These are phyloP conservation scores for Trichoplusia ni DNA, from an alignment of 1,140 invertebrate genomes.

Conservation along the genomic window DNA sequence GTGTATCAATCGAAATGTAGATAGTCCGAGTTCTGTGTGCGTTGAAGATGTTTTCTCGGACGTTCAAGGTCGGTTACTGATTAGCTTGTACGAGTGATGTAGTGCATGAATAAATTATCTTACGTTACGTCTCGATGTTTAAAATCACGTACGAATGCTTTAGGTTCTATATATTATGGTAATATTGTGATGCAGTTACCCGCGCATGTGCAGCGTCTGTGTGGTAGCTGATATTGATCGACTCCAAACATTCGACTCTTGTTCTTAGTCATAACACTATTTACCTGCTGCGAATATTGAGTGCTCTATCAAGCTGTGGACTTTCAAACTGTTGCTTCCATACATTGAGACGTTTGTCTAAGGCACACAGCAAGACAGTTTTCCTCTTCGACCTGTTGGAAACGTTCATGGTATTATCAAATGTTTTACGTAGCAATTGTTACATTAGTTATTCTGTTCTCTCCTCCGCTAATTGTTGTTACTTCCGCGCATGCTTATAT, in stretches of 20 bases:
- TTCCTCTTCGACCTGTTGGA: slow-evolving; percentile 1
- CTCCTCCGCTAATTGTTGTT: slow-evolving; percentile 12
- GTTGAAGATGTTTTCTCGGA: slow-evolving; percentile 37
- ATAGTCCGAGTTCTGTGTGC: slow-evolving; percentile 28
- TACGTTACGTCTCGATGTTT: not conserved
- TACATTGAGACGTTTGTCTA: slow-evolving; percentile 9
- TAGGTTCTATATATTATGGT: not conserved
- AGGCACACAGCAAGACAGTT: slow-evolving; percentile 12
- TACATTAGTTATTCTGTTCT: slow-evolving; percentile 1
- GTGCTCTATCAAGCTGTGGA: not conserved
- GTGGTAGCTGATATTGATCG: no score
- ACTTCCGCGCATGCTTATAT: slow-evolving; percentile 22
- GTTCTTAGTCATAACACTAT: not conserved
- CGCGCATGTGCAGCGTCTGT: slow-evolving; percentile 12
- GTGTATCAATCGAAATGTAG: slow-evolving; percentile 37
- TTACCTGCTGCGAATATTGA: slow-evolving; percentile 10
- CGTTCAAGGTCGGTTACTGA: slow-evolving; percentile 53
- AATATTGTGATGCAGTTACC: not conserved
- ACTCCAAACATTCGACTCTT: no score
- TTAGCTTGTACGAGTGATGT: slow-evolving; percentile 24
- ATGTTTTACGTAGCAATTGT: not conserved
- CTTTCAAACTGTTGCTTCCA: slow-evolving; percentile 7
- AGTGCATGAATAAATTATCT: slow-evolving; percentile 30
- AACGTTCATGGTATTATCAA: not conserved
- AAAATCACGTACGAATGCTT: not conserved